phyloP scores from a whole-genome alignment of 2,113 vertebrate species.

The Phyllostomus hastatus region DNA sequence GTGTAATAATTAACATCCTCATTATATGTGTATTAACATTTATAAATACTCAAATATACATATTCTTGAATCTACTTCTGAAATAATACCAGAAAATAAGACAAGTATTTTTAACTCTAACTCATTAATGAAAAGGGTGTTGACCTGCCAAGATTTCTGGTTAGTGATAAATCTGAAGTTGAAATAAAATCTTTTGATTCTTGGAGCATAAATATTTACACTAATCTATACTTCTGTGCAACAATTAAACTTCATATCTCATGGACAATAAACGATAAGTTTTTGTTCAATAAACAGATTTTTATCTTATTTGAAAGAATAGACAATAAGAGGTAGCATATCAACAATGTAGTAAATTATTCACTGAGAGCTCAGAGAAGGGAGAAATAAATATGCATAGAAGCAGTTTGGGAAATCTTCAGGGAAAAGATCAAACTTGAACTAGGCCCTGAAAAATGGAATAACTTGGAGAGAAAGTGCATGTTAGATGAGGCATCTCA shows the following conservation, averaged over 20 bases:
- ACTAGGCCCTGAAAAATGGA: not conserved
- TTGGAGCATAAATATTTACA: not conserved
- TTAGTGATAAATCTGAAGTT: not conserved
- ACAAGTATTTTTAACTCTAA: constrained; percentile 38
- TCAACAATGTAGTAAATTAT: constrained; percentile 1
- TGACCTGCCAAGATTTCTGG: not conserved
- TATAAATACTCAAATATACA: not conserved
- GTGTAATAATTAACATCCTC: not conserved
- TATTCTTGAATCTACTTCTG: not conserved
- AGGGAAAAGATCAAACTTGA: not conserved
- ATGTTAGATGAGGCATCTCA: not conserved
- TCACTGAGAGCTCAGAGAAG: not conserved
- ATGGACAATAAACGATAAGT: not conserved
- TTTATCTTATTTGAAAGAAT: not conserved
- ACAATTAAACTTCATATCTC: not conserved
- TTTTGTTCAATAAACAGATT: not conserved
- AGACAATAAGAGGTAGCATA: not conserved
- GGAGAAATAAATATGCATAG: constrained; percentile 19
- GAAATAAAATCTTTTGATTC: not conserved
- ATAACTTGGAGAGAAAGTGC: not conserved
- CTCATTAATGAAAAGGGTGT: constrained; percentile 8
- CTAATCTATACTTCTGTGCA: not conserved
- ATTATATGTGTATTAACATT: not conserved
- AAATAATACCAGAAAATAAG: constrained; percentile 15
- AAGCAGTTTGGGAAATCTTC: not conserved